Evolutionary conservation across 2,888 invertebrate genomes (phyloP), one percentile per base, ranked within the genome.

Genomic region (Busseola fusca): DNA sequence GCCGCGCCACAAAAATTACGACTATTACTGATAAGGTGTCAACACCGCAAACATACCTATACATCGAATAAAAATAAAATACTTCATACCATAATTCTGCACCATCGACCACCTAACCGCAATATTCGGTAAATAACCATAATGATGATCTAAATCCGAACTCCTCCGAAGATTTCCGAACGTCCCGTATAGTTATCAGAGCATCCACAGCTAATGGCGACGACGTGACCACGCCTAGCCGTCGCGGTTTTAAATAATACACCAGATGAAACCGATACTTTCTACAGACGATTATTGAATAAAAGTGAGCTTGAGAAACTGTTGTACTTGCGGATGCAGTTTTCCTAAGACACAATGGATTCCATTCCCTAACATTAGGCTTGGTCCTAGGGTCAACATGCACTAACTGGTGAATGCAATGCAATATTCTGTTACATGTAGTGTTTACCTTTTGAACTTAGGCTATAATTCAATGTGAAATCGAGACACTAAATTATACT

Each of bases 101-200:
- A 34, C 54, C 57, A 71, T 69, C 57, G 60, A 71, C 68, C 68
- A 65, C 45, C 40, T 54, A 80, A 87, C 87, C 85, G 68, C 86
- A 88, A 81, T 74, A 86, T 89, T 89, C 69, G 88, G 89, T 84
- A 84, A 87, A 87, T 79, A 83, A 84, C 73, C 42, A 85, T 89
- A 86, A 88, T 80, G 69, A 58, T 42, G 70, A 74, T 72, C 74
- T 76, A 73, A 79, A 67, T 82, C 79, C 69, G 69, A 69, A 63
- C 45, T 72, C 30, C 57, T 50, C 58, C 74, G 74, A 63, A 58
- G 64, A 64, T 69, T 58, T 68, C 72, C 76, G 76, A 80, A 57
- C 80, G 90, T 73, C 80, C 91, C 84, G 85, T 81, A 88, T 88
- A 84, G 84, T 88, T 90, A 91, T 90, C 89, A 91, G 91, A 91